These are phyloP conservation scores for Variabilichromis moorii DNA, from an alignment of 2,113 vertebrate genomes.

Conservation along the genomic window DNA sequence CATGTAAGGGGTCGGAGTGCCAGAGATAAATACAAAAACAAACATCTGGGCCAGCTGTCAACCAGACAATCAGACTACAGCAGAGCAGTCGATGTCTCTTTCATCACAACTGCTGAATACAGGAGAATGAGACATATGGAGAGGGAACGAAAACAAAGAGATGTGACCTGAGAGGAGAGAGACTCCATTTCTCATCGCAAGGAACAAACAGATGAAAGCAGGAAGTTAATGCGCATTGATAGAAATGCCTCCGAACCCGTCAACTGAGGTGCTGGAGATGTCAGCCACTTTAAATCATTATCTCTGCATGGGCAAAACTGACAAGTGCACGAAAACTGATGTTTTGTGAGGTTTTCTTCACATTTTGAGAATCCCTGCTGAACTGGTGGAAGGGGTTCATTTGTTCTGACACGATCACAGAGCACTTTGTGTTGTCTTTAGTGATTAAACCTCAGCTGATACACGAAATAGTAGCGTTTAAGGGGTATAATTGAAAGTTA, in stretches of 20 bases:
- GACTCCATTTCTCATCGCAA: not conserved
- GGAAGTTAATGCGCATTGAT: slow-evolving; percentile 24
- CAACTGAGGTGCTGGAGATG: not conserved
- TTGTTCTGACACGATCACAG: not conserved
- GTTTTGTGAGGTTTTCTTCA: not conserved
- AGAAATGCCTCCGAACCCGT: not conserved
- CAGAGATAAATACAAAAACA: slow-evolving; percentile 54
- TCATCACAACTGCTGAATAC: slow-evolving; percentile 18
- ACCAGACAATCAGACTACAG: slow-evolving; percentile 43
- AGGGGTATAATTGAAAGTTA: not conserved
- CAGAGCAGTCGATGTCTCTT: slow-evolving; percentile 28
- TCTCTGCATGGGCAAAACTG: not conserved
- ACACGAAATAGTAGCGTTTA: not conserved
- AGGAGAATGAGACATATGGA: not conserved
- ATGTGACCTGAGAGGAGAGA: not conserved
- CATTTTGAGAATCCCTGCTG: not conserved
- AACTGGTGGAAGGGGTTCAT: not conserved
- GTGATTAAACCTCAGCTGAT: not conserved
- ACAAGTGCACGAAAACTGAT: slow-evolving; percentile 23
- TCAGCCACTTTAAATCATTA: not conserved
- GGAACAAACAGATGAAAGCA: slow-evolving; percentile 3
- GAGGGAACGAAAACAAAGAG: slow-evolving; percentile 19
- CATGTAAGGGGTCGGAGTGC: not conserved
- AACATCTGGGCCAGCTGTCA: slow-evolving; percentile 55
- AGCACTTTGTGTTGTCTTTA: not conserved